phyloP scores from a whole-genome alignment of 2,113 vertebrate genomes.

The Cariama cristata region DNA sequence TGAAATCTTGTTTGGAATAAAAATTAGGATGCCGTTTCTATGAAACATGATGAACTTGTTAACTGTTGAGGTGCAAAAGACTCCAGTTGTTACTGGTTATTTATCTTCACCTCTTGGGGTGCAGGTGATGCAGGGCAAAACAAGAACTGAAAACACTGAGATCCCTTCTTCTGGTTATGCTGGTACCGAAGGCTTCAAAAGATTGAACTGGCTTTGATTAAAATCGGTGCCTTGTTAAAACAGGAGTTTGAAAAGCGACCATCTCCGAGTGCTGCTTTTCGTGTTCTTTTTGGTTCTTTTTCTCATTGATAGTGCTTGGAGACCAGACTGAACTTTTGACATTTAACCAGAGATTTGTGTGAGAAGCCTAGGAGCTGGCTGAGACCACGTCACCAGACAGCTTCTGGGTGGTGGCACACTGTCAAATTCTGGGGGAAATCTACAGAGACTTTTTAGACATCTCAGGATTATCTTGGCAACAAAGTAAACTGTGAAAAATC shows the following conservation, averaged over 20 bases:
- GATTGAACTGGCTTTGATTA: background rate
- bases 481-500: background rate
- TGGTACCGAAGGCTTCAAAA: background rate
- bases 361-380: background rate
- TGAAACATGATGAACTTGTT: background rate
- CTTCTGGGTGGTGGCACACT: background rate
- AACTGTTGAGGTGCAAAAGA: background rate
- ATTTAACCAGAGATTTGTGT: background rate
- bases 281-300: background rate
- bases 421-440: background rate
- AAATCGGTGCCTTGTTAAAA: conserved; percentile 4
- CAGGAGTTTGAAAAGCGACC: background rate
- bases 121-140: background rate
- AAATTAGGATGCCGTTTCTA: conserved; percentile 28
- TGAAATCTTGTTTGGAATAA: conserved; percentile 53
- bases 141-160: background rate
- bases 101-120: background rate
- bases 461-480: conserved; percentile 15
- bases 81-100: background rate
- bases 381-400: background rate
- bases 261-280: background rate
- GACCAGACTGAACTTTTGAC: background rate
- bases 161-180: background rate
- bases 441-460: background rate
- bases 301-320: background rate